These are phyloP conservation scores for Melanocharis versteri DNA, from an alignment of 2,113 vertebrate species.

Conservation along the genomic window DNA sequence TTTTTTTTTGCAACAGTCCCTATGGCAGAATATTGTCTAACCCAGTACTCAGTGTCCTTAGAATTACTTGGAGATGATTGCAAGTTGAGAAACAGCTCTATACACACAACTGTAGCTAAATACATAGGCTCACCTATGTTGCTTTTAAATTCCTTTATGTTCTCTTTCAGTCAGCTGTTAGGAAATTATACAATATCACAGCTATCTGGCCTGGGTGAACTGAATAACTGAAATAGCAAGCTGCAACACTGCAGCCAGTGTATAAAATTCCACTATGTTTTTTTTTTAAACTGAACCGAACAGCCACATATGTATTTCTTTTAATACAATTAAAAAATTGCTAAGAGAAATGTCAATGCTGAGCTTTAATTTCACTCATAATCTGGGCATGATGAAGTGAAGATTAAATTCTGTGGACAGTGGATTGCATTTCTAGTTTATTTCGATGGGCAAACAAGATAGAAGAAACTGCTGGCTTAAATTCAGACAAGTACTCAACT, in stretches of 20 bases:
- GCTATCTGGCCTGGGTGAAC: not conserved
- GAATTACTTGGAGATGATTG: not conserved
- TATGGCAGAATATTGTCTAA: not conserved
- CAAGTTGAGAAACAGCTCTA: not conserved
- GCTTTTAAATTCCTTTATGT: not conserved
- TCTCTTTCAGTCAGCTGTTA: not conserved
- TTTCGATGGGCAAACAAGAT: not conserved
- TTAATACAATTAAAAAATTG: not conserved
- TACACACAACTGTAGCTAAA: not conserved
- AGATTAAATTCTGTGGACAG: not conserved
- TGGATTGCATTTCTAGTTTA: not conserved
- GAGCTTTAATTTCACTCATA: not conserved
- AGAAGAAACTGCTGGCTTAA: constrained; percentile 33
- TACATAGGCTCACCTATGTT: not conserved
- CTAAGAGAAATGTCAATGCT: not conserved
- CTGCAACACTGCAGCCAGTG: not conserved
- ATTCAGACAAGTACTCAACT: not conserved
- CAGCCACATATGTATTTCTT: not conserved
- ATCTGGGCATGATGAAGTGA: not conserved
- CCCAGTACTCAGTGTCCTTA: not conserved
- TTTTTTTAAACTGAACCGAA: not conserved
- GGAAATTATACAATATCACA: not conserved
- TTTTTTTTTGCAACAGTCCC: not conserved
- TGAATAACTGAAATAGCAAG: not conserved
- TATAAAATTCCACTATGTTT: not conserved